Evolutionary conservation across 2,888 invertebrate species (phyloP).

Genomic region (Carcina quercana): DNA sequence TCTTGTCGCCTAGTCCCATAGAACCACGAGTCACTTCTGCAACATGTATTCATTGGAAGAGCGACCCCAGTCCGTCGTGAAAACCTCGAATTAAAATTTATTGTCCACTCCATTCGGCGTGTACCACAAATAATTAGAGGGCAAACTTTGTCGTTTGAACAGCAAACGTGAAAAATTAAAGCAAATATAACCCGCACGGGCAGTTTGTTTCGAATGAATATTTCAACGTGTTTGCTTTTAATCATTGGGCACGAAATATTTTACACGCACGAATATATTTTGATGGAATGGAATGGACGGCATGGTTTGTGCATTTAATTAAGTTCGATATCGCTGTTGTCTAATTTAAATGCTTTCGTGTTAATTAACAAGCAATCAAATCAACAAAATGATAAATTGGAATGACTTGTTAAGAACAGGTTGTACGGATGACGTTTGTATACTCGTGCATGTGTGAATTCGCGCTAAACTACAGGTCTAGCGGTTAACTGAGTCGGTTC

Average conservation of each 20-base stretch:
- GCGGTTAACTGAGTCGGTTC: no score
- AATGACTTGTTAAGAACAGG: no score
- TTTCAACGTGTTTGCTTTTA: no score
- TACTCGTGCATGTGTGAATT: no score
- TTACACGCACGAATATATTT: no score
- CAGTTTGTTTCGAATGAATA: neutral
- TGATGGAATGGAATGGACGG: no score
- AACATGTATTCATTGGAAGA: slow-evolving; percentile 24
- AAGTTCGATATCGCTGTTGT: neutral
- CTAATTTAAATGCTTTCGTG: neutral
- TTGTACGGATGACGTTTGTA: no score
- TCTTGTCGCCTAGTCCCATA: no score
- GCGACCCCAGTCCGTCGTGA: slow-evolving; percentile 13
- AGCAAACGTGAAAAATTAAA: slow-evolving; percentile 1
- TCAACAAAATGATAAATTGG: no score
- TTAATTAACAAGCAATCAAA: neutral
- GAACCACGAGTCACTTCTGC: slow-evolving; percentile 9
- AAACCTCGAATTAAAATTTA: slow-evolving; percentile 29
- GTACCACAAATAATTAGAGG: slow-evolving; percentile 19
- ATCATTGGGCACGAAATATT: no score
- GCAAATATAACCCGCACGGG: neutral
- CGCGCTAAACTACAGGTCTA: no score
- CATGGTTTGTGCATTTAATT: slow-evolving; percentile 1
- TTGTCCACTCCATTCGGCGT: slow-evolving; percentile 20
- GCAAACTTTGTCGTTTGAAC: slow-evolving; percentile 6